These are phyloP conservation scores for Dissostichus mawsoni DNA, from an alignment of 2,113 vertebrate species.

Conservation along the genomic window DNA sequence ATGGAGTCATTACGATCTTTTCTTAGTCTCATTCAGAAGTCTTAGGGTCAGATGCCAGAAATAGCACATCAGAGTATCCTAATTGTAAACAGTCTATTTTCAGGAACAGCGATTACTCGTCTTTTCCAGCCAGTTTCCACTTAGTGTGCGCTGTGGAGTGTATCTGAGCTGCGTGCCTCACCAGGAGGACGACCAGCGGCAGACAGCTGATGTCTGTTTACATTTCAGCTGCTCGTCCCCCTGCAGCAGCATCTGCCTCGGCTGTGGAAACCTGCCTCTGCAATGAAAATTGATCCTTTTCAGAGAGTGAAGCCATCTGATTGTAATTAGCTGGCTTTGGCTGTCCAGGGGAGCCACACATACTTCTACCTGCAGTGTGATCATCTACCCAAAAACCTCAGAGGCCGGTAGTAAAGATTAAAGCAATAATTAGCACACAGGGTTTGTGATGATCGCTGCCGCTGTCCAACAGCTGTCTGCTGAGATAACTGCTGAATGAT, in stretches of 20 bases:
- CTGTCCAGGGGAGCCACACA: conserved; percentile 53
- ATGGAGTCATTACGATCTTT: conserved; percentile 43
- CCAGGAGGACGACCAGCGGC: conserved; percentile 25
- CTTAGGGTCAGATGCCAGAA: conserved; percentile 36
- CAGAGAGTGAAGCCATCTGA: conserved; percentile 63
- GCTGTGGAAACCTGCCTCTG: conserved; percentile 54
- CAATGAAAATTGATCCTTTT: conserved; percentile 72
- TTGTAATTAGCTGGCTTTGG: conserved; percentile 51
- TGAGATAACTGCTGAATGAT: conserved; percentile 31
- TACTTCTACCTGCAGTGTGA: conserved; percentile 25
- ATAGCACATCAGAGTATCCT: conserved; percentile 13
- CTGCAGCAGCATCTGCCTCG: conserved; percentile 69
- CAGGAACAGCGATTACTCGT: background rate
- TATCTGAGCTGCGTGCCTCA: conserved; percentile 15
- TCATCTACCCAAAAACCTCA: conserved; percentile 20
- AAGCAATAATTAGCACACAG: conserved; percentile 34
- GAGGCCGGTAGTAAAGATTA: conserved; percentile 43
- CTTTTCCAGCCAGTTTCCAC: conserved; percentile 18
- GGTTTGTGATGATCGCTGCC: conserved; percentile 12
- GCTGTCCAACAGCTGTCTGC: conserved; percentile 46
- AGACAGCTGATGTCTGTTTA: conserved; percentile 57
- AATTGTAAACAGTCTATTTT: conserved; percentile 29
- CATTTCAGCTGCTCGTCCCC: conserved; percentile 46
- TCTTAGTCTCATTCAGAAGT: conserved; percentile 24
- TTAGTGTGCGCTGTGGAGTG: conserved; percentile 9